Evolutionary conservation across 1,140 invertebrate species (phyloP).

Genomic region (Goniozus legneri): DNA sequence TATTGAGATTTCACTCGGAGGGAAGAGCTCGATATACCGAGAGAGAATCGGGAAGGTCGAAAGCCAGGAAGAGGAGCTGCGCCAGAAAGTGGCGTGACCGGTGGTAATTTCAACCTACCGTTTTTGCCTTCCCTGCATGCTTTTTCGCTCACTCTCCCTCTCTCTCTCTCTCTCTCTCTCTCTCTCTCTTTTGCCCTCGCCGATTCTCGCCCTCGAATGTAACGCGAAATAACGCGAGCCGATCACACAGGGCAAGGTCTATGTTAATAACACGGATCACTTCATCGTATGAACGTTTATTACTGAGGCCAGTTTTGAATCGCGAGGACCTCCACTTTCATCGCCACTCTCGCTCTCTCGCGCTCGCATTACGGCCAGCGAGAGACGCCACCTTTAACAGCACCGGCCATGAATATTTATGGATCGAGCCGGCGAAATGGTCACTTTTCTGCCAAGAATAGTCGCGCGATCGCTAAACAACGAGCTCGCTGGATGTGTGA

Average conservation of each 20-base stretch:
- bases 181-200: no score
- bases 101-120: slow-evolving; percentile 39
- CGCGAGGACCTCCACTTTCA: slow-evolving; percentile 20
- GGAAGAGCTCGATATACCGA: neutral
- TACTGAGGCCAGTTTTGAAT: slow-evolving; percentile 35
- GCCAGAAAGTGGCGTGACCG: slow-evolving; percentile 35
- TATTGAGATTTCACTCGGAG: slow-evolving; percentile 6
- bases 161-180: no score
- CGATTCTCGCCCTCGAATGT: no score
- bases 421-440: slow-evolving; percentile 18
- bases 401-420: slow-evolving; percentile 41
- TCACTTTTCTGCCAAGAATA: slow-evolving; percentile 33
- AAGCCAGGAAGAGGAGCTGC: neutral
- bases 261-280: slow-evolving; percentile 50
- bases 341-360: no score
- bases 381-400: no score
- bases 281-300: slow-evolving; percentile 48
- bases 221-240: slow-evolving; percentile 21
- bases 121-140: slow-evolving; percentile 18
- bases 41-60: neutral
- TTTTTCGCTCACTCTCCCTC: no score
- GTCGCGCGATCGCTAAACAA: no score
- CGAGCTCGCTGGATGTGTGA: no score
- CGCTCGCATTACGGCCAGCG: no score
- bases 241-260: slow-evolving; percentile 43